Percentiles rank a stretch among this genome's conserved stretches.
These are phyloP conservation scores for Pelobates cultripes DNA, from an alignment of 2,797 vertebrate species.

Conservation along the genomic window DNA sequence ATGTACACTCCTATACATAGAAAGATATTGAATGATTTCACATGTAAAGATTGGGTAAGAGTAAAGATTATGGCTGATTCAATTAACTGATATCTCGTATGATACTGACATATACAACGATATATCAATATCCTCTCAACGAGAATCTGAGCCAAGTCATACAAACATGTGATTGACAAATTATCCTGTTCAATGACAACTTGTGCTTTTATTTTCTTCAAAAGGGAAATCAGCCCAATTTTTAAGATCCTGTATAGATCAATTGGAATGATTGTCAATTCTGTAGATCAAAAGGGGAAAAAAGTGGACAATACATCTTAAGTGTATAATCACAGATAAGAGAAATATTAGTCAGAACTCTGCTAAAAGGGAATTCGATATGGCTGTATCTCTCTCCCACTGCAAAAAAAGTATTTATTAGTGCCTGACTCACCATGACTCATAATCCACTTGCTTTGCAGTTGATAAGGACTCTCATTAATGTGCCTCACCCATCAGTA, in stretches of 20 bases:
- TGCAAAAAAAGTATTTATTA: not conserved
- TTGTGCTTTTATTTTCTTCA: too few species aligned
- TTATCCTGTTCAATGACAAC: too few species aligned
- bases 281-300: not conserved
- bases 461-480: not conserved
- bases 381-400: not conserved
- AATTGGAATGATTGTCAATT: not conserved
- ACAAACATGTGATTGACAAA: too few species aligned
- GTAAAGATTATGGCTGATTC: too few species aligned
- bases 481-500: not conserved
- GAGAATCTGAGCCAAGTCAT: too few species aligned
- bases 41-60: too few species aligned
- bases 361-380: not conserved
- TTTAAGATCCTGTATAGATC: not conserved
- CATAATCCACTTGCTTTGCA: not conserved
- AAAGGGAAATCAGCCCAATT: too few species aligned
- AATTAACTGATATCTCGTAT: too few species aligned
- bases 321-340: not conserved
- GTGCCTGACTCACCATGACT: slow-evolving; percentile 28
- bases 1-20: too few species aligned
- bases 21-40: too few species aligned
- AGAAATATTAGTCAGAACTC: not conserved
- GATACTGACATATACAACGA: too few species aligned
- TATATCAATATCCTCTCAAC: too few species aligned
- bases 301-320: not conserved